Percentiles rank a stretch among this genome's conserved stretches.
Conservation (phyloP, 2,797 vertebrate genomes). For the Pelodytes ibericus region DNA sequence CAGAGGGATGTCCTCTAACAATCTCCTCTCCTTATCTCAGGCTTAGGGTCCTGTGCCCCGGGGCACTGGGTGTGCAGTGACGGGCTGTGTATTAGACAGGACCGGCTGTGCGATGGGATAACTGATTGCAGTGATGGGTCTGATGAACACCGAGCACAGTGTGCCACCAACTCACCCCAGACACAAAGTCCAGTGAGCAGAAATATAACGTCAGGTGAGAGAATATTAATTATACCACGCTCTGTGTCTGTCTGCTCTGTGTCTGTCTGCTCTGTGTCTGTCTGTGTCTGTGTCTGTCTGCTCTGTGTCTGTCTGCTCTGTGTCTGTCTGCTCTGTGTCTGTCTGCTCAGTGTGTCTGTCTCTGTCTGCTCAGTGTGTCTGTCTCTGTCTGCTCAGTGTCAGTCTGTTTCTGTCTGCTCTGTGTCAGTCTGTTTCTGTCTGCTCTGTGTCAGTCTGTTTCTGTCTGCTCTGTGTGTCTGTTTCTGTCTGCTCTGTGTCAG, state of each 20-base stretch:
- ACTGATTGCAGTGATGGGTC: slow-evolving; percentile 75
- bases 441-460: neutral
- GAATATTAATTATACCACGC: neutral
- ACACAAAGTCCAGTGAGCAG: slow-evolving; percentile 12
- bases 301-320: neutral
- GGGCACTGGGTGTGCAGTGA: slow-evolving; percentile 75
- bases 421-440: neutral
- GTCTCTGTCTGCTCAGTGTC: neutral
- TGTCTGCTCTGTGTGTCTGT: neutral
- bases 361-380: neutral
- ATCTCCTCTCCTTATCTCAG: slow-evolving; percentile 64
- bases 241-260: neutral
- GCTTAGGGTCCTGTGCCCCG: slow-evolving; percentile 68
- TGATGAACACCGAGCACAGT: slow-evolving; percentile 73
- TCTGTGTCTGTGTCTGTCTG: neutral
- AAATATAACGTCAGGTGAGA: no score
- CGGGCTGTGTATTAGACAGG: slow-evolving; percentile 68
- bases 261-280: neutral
- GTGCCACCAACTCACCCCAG: slow-evolving; percentile 50
- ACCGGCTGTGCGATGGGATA: slow-evolving; percentile 74
- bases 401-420: neutral
- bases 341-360: neutral
- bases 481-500: neutral
- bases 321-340: no score
- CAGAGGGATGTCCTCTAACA: no score